phyloP scores from a whole-genome alignment of 2,888 invertebrate genomes.

The Camptogramma bilineatum region DNA sequence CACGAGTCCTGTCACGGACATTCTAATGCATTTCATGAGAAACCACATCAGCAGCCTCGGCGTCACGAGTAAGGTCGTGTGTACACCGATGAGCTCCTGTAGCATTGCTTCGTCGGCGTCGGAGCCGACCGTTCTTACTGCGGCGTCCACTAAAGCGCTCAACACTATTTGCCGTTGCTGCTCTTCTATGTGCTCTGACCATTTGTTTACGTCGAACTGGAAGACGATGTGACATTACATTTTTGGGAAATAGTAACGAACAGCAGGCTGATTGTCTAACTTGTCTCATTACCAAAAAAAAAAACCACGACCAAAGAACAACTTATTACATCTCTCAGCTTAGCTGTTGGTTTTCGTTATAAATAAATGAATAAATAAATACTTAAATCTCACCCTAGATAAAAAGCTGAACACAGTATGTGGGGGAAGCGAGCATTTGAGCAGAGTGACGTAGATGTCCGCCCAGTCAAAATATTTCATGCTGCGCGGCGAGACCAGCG shows the following conservation, averaged over 20 bases:
- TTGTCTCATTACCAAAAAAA: too few relatives aligned
- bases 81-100: constrained; percentile 68
- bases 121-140: constrained; percentile 52
- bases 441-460: constrained; percentile 57
- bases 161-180: constrained; percentile 55
- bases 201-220: constrained; percentile 63
- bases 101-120: constrained; percentile 54
- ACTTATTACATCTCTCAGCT: too few relatives aligned
- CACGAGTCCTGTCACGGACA: constrained; percentile 43
- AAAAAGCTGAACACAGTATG: constrained; percentile 68
- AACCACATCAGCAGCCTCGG: constrained; percentile 46
- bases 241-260: too few relatives aligned
- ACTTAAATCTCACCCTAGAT: constrained; percentile 60
- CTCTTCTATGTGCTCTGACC: constrained; percentile 52
- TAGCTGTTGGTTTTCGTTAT: too few relatives aligned
- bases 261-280: too few relatives aligned
- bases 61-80: constrained; percentile 42
- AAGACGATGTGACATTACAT: not conserved
- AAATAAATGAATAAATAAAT: too few relatives aligned
- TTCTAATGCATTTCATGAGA: constrained; percentile 37
- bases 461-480: constrained; percentile 50
- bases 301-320: too few relatives aligned
- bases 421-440: constrained; percentile 54
- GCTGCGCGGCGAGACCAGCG: constrained; percentile 58
- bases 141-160: constrained; percentile 52